Evolutionary conservation across 1,140 invertebrate genomes (phyloP).

Genomic region (Conus ventricosus): DNA sequence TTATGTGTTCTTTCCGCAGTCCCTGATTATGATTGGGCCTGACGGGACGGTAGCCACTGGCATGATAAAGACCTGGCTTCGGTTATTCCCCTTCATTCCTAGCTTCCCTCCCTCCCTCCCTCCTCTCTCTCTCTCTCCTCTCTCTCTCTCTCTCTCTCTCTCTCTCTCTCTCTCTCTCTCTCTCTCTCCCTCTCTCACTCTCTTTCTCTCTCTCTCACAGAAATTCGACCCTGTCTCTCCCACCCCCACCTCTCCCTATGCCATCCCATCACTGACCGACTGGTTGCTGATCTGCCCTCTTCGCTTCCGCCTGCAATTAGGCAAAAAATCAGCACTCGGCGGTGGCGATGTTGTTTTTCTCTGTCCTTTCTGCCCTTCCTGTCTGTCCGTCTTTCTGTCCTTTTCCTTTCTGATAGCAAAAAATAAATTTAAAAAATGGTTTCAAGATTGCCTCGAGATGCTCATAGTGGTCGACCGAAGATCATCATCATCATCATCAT

Average conservation of each 20-base stretch:
- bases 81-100: background rate
- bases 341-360: background rate
- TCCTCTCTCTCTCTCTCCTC: too few relatives aligned
- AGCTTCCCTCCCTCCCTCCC: background rate
- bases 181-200: too few relatives aligned
- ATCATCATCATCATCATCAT: slow-evolving; percentile 9
- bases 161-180: too few relatives aligned
- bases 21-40: slow-evolving; percentile 25
- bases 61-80: slow-evolving; percentile 8
- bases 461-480: too few relatives aligned
- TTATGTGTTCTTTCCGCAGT: slow-evolving; percentile 24
- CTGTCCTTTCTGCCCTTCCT: background rate
- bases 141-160: background rate
- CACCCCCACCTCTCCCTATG: background rate
- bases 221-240: too few relatives aligned
- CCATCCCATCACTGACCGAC: background rate
- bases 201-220: too few relatives aligned
- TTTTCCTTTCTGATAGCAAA: too few relatives aligned
- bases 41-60: slow-evolving; percentile 13
- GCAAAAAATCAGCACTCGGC: slow-evolving; percentile 16
- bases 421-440: too few relatives aligned
- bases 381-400: too few relatives aligned
- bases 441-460: too few relatives aligned
- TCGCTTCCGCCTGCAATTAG: slow-evolving; percentile 15
- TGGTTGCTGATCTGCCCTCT: background rate